Evolutionary conservation across 2,797 vertebrate genomes (phyloP).

Genomic region (Melanotaenia maccullochi): DNA sequence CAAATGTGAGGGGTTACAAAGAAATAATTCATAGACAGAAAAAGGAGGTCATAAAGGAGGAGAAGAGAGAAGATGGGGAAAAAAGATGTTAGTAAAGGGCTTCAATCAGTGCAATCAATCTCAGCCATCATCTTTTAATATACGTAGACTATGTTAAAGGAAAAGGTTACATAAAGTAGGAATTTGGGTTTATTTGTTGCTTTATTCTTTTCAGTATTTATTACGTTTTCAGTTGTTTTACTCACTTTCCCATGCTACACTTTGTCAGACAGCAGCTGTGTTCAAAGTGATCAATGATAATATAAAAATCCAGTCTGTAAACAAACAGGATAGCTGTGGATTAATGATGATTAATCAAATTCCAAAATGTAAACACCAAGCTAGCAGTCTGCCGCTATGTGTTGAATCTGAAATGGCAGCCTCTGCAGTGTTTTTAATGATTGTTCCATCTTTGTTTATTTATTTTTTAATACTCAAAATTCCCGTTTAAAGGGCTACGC

Average conservation of each 20-base stretch:
- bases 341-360: too few species aligned
- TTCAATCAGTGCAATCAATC: background rate
- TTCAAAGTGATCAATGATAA: background rate
- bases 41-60: background rate
- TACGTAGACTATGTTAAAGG: background rate
- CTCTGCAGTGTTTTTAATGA: too few species aligned
- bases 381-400: too few species aligned
- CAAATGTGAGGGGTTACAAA: slow-evolving; percentile 20
- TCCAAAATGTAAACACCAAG: too few species aligned
- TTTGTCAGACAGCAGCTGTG: background rate
- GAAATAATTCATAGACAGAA: slow-evolving; percentile 9
- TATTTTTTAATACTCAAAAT: too few species aligned
- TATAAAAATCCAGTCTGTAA: background rate
- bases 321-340: too few species aligned
- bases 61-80: background rate
- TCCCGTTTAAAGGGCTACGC: too few species aligned
- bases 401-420: too few species aligned
- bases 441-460: too few species aligned
- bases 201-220: background rate
- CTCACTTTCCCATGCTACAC: background rate
- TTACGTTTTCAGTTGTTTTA: background rate
- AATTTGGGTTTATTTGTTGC: background rate
- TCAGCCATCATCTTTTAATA: background rate
- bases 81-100: slow-evolving; percentile 1
- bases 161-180: background rate